Base-by-base conservation (phyloP, 1,140 invertebrate species). In the Elymnias hypermnestra region DNA sequence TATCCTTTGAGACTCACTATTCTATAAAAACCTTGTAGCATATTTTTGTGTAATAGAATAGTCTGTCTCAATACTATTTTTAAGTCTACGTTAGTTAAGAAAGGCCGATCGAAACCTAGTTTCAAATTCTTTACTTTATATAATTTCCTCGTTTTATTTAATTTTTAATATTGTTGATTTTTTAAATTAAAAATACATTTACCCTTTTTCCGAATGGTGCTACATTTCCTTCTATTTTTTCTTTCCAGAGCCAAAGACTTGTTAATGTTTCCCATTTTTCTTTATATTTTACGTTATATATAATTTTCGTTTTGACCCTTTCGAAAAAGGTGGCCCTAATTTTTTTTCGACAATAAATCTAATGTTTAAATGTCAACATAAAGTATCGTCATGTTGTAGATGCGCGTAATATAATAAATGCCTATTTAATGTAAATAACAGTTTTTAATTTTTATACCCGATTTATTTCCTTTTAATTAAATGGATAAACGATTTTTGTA, bases 341-440 rank as follows among this genome's bases (percentile, higher is more conserved):
- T 55, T 65, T n/a, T 70, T 64, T 67, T 59, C 63, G 70, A 76
- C 65, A 73, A 73, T 74, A 75, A 36, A 15, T 31, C 14, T 36
- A 36, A 17, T 36, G 17, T 19, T 19, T 15, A 19, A 36, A 36
- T 36, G 5, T 19, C 33, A 21, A 21, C 15, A 36, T 5, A 15
- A 13, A 58, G 46, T 56, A 55, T 59, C 52, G 70, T 73, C 47
- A 63, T 83, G 74, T 75, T 71, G 70, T 78, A 81, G 74, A 72
- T 83, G 78, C 76, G 75, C 78, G 73, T 83, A 78, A 72, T 75
- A 70, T 77, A 81, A 81, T 83, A 83, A 81, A 77, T 81, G 71
- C 64, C 59, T 82, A 82, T 82, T 82, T 82, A 82, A 82, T 75
- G 71, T 74, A 69, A 57, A 61, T 38, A 21, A 49, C 33, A 40